A percentile compares a stretch with the other conserved stretches of the same genome.
Evolutionary conservation across 2,888 invertebrate species (phyloP).

Genomic region (Drosophila anomalata): DNA sequence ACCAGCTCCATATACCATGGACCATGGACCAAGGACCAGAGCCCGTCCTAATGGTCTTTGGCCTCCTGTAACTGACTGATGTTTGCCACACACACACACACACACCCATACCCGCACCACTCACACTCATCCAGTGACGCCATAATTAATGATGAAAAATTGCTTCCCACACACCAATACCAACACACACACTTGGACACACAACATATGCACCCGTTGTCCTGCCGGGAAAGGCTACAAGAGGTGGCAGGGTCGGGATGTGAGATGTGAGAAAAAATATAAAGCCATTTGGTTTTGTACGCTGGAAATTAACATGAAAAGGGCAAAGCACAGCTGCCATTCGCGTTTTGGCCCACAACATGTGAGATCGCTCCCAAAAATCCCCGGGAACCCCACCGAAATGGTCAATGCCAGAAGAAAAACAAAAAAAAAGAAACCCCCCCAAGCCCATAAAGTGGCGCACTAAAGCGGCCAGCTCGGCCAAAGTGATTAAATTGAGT

Average conservation of each 20-base stretch:
- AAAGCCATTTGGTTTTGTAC: conserved; percentile 65
- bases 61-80: conserved; percentile 70
- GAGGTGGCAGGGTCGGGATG: neutral
- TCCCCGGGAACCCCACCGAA: conserved; percentile 11
- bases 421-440: conserved; percentile 3
- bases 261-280: conserved; percentile 32
- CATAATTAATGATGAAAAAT: conserved; percentile 78
- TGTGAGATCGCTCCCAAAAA: conserved; percentile 30
- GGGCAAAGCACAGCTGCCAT: conserved; percentile 73
- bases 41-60: conserved; percentile 70
- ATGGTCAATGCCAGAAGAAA: conserved; percentile 32
- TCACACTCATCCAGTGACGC: conserved; percentile 51
- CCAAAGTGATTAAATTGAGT: conserved; percentile 71
- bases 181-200: conserved; percentile 37
- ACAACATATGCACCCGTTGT: conserved; percentile 61
- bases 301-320: conserved; percentile 75
- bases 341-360: conserved; percentile 41
- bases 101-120: conserved; percentile 50
- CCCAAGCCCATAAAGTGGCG: conserved; percentile 55
- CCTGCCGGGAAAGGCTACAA: neutral
- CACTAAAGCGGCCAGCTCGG: conserved; percentile 60
- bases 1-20: conserved; percentile 49
- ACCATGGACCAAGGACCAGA: conserved; percentile 11
- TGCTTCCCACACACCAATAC: conserved; percentile 62
- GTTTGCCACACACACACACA: conserved; percentile 70